Base-by-base conservation (phyloP, 2,888 invertebrate species). In the Tiliacea citrago region DNA sequence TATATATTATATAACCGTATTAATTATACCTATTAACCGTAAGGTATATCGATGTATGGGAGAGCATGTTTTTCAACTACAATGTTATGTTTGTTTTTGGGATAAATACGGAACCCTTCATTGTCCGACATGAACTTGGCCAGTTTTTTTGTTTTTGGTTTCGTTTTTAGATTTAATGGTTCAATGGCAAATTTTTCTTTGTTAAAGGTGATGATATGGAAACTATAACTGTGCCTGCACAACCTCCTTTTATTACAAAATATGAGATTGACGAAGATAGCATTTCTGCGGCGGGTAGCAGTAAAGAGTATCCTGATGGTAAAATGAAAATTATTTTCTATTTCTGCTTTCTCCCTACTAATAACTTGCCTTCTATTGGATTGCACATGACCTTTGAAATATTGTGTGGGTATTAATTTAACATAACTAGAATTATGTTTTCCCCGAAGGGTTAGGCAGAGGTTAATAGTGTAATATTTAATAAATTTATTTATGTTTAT, bases 211-310 rank as follows among this genome's bases (percentile, higher is more conserved):
- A 47, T 18, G 47, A 63, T 47, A 47, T 29, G 24, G 63, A 47
- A 47, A 63, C 63, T 63, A 24, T 63, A 63, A 63, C 63, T 18
- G 63, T 47, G 47, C 63, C 63, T 29, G 63, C 45, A 18, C 45
- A 63, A 63, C 35, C 58, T 18, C 2, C 58, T 58, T 58, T 35
- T 35, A 35, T 58, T 58, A 2, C 10, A 35, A 58, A 63, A 63
- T 47, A 29, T 18, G 24, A 47, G 12, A 29, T 24, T 63, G 63
- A 47, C 10, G 63, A 63, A 47, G 63, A 29, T 18, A 47, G 3
- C 18, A 63, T 63, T 63, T 63, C 45, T 47, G 47, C 24, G 16
- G 42, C 24, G 12, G 18, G 62, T 18, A 63, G 24, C 45, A 6
- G 12, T 24, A 12, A 18, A 7, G 29, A 18, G 12, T 18, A 12